These are phyloP conservation scores for Macrosiphum euphorbiae DNA, from an alignment of 2,888 invertebrate species.

Conservation along the genomic window DNA sequence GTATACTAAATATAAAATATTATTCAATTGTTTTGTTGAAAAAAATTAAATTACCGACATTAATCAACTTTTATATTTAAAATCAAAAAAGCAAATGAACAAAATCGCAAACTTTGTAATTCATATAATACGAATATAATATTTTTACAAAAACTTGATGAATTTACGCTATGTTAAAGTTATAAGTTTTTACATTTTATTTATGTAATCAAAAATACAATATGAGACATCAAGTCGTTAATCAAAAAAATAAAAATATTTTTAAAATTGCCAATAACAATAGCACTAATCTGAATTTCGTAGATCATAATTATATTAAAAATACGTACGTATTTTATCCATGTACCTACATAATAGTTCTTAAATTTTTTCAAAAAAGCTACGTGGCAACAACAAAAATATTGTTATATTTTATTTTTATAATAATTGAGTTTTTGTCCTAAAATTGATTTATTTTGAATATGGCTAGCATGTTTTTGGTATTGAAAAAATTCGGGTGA, in stretches of 20 bases:
- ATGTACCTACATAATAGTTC: not conserved
- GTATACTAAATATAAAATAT: not conserved
- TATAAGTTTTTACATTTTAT: not conserved
- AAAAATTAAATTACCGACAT: not conserved
- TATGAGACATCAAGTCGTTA: not conserved
- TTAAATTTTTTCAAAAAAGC: not conserved
- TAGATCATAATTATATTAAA: not conserved
- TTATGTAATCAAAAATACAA: not conserved
- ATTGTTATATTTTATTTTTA: not conserved
- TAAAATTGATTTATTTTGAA: not conserved
- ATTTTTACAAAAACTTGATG: not conserved
- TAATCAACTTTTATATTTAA: conserved; percentile 5
- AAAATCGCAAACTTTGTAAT: not conserved
- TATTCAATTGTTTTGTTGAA: not conserved
- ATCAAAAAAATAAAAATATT: not conserved
- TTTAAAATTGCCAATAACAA: not conserved
- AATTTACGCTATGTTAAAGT: not conserved
- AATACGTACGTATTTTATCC: not conserved
- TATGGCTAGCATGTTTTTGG: not conserved
- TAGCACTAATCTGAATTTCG: not conserved
- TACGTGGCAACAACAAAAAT: not conserved
- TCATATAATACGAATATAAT: not conserved
- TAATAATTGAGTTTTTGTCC: not conserved
- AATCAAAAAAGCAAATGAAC: not conserved
- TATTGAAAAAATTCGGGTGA: not conserved